Base-by-base conservation (phyloP, 2,888 invertebrate genomes). In the Chironomus tentans region DNA sequence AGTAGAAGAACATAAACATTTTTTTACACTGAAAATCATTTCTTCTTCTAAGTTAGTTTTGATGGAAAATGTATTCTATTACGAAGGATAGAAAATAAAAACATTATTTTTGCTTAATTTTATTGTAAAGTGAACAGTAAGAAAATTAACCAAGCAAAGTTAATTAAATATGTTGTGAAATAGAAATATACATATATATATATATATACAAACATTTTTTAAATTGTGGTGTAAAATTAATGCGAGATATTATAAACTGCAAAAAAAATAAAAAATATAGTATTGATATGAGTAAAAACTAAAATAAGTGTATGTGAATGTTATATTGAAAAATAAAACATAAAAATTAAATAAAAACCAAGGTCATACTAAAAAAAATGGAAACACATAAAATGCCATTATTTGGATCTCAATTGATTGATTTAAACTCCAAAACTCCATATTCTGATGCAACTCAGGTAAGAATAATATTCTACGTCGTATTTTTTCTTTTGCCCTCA, bases 381-480 rank as follows among this genome's bases (percentile, higher is more conserved):
- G 74, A 74, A 74, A 68, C 24, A 18, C 68, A 22, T 15, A 65
- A 24, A 24, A 15, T 28, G 48, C 69, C 69, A 69, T 87, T 92
- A 82, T 97, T 97, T 86, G 96, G 97, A 80, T 97, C 96, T 77
- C 92, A 94, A 84, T 88, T 92, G 81, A 92, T 97, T 84, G 92
- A 93, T 86, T 91, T 93, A 85, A 92, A 93, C 84, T 96, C 97
- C 47, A 87, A 91, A 76, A 98, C 97, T 77, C 98, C 98, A 77
- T 98, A 98, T 87, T 94, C 97, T 82, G 98, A 98, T 88, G 98
- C 98, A 78, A 98, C 98, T 81, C 93, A 94, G 93, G 95, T 95
- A 87, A 90, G 89, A 86, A 7, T 48, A 24, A 48, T 22, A 38
- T 76, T 61, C 24, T 70, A 56, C 73, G 77, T 75, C 69, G 70